These are phyloP conservation scores for Druceiella hillmani DNA, from an alignment of 2,888 invertebrate species.

Conservation along the genomic window DNA sequence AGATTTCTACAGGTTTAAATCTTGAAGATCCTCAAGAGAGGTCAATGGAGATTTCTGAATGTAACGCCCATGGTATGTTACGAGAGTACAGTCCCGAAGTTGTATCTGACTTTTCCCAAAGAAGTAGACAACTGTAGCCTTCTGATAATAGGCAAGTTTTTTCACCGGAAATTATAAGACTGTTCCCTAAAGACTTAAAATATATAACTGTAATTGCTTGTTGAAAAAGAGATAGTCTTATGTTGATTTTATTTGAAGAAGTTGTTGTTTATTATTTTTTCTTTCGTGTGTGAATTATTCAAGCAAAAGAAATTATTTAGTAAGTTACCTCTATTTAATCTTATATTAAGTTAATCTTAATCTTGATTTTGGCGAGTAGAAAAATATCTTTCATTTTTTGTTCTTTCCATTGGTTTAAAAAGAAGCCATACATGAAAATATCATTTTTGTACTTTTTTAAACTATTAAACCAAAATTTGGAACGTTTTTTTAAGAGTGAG, in stretches of 20 bases:
- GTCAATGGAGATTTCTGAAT: too few relatives aligned
- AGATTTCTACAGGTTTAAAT: conserved; percentile 4
- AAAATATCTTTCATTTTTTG: not conserved
- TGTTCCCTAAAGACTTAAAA: conserved; percentile 16
- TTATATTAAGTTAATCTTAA: too few relatives aligned
- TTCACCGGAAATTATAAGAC: conserved; percentile 12
- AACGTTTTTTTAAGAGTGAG: too few relatives aligned
- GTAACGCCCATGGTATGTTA: too few relatives aligned
- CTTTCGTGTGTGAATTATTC: too few relatives aligned
- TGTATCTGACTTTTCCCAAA: conserved; percentile 8
- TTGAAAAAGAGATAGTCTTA: conserved; percentile 14
- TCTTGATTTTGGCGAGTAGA: too few relatives aligned
- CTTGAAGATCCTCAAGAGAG: conserved; percentile 12
- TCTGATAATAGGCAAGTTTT: conserved; percentile 5
- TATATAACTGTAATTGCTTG: conserved; percentile 8
- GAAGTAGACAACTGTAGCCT: conserved; percentile 5
- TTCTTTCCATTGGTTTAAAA: conserved; percentile 1
- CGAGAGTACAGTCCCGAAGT: conserved; percentile 7
- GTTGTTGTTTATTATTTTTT: too few relatives aligned
- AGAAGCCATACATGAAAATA: too few relatives aligned
- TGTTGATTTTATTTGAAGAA: too few relatives aligned
- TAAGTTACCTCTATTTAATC: too few relatives aligned
- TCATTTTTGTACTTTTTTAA: conserved; percentile 5
- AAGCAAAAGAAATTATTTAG: too few relatives aligned
- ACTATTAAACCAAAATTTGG: conserved; percentile 6